Conservation (phyloP, 2,113 vertebrate species). For the Galemys pyrenaicus region DNA sequence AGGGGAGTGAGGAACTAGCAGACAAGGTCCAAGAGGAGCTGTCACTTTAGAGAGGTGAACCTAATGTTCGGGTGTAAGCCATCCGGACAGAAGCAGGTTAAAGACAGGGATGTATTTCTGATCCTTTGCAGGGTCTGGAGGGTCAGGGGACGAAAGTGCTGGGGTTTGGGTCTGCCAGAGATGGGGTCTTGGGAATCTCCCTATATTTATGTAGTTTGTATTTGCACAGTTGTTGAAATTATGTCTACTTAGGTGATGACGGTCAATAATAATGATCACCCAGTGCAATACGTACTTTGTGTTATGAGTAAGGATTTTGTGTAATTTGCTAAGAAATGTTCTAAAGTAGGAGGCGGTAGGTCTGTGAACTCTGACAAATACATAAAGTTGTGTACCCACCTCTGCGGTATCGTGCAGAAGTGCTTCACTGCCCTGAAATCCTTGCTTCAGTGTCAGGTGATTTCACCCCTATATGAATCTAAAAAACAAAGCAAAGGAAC, state of each 20-base stretch:
- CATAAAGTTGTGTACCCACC: neutral
- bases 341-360: neutral
- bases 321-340: constrained; percentile 63
- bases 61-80: neutral
- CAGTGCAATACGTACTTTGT: constrained; percentile 47
- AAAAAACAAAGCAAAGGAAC: no score
- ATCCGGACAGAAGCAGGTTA: neutral
- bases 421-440: neutral
- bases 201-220: neutral
- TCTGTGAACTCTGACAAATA: neutral
- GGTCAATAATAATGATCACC: constrained; percentile 66
- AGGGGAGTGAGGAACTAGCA: neutral
- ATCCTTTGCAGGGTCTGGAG: neutral
- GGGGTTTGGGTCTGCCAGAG: neutral
- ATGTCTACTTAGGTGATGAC: neutral
- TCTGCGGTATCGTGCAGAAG: neutral
- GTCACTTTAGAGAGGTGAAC: neutral
- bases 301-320: constrained; percentile 13
- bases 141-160: neutral
- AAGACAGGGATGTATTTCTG: neutral
- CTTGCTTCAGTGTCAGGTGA: neutral
- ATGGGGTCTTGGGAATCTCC: neutral
- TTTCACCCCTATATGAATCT: no score
- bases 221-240: constrained; percentile 56
- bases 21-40: neutral